Base-by-base conservation (phyloP, 2,888 invertebrate genomes). In the Tenthredo notha region DNA sequence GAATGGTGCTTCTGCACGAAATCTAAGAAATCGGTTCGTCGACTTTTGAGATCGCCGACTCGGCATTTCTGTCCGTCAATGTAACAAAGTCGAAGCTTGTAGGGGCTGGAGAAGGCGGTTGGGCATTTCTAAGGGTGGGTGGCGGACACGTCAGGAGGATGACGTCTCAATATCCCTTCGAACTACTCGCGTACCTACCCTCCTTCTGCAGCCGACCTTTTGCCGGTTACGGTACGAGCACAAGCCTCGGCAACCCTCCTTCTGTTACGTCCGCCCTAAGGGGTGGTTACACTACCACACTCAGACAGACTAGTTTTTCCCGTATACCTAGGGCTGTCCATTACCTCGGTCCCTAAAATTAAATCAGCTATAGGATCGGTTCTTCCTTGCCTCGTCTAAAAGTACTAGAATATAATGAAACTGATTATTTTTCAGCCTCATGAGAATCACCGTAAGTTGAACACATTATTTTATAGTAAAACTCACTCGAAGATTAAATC, bases 101-200 rank as follows among this genome's bases (percentile, higher is more conserved):
- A 40, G 58, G 85, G 90, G 89, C 85, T 89, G 86, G 87, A 86
- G 89, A 90, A 90, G 89, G 47, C 67, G 83, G 67, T 67, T 65
- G 67, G 78, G 83, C 67, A 21, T 65, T 15, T 29, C 40, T 65
- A 67, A 67, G 67, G 86, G 88, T 88, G 88, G 87, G 85, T 84
- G 85, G 84, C 84, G 80, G 87, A 88, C 89, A 89, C 89, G 91
- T 91, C 92, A 91, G 91, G 91, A 92, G 65, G 91, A 92, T 93
- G 93, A 93, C 90, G 91, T 93, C 92, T 93, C 92, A 92, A 93
- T 93, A 91, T 91, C 90, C 90, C 91, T 90, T 90, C 90, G 74
- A n/a, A n/a, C 83, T 47, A 25, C 54, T 67, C 80, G 18, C 85
- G 47, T 72, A 40, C 65, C 65, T 12, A 58, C 82, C 54, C 85